Percentiles rank a stretch among this genome's conserved stretches.
phyloP scores from a whole-genome alignment of 2,797 vertebrate genomes.

The Choloepus didactylus region DNA sequence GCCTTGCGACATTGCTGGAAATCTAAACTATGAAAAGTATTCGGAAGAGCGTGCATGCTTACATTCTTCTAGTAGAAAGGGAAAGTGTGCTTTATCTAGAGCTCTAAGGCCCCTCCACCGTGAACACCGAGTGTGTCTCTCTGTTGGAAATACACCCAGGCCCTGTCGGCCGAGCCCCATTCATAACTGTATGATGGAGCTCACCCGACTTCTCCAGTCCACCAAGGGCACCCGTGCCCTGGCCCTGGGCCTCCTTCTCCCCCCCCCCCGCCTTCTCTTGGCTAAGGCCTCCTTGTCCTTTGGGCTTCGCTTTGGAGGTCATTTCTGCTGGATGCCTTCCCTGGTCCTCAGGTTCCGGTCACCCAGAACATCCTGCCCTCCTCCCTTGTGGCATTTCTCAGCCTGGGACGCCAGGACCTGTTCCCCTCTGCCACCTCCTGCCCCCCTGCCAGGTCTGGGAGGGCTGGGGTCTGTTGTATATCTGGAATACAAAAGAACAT shows the following conservation, averaged over 20 bases:
- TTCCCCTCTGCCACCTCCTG: not conserved
- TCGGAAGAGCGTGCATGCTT: not conserved
- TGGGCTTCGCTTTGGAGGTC: not conserved
- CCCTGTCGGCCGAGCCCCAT: not conserved
- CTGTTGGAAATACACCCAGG: not conserved
- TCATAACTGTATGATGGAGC: not conserved
- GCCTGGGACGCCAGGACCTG: not conserved
- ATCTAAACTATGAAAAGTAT: slow-evolving; percentile 13
- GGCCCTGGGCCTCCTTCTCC: not conserved
- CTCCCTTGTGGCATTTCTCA: not conserved
- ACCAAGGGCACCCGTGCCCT: not conserved
- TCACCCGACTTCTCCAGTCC: not conserved
- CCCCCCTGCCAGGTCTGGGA: not conserved
- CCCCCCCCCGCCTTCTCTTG: not conserved
- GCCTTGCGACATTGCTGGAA: not conserved
- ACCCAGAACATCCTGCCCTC: not conserved
- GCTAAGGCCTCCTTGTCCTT: not conserved
- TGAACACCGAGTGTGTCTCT: no score
- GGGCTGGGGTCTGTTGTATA: not conserved
- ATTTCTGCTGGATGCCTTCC: not conserved
- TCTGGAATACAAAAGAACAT: not conserved
- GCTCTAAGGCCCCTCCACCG: not conserved
- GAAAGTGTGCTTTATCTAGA: not conserved
- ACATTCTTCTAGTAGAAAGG: slow-evolving; percentile 31
- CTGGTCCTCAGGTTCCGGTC: not conserved